Evolutionary conservation across 2,888 invertebrate species (phyloP).

Genomic region (Ichneumon xanthorius): DNA sequence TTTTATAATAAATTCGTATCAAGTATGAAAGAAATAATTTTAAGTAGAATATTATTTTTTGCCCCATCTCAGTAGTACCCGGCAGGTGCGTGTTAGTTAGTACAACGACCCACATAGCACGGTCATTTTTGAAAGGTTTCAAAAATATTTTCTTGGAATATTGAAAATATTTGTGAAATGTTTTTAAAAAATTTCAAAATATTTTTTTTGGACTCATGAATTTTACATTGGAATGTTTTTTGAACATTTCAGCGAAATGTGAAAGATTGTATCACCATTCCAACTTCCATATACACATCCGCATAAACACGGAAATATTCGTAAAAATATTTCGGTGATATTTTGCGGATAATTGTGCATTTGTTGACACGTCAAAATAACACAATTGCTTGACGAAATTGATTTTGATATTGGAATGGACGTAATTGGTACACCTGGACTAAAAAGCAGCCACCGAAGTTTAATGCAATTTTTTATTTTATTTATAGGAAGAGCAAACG

Average conservation of each 20-base stretch:
- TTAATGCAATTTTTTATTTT: conserved; percentile 13
- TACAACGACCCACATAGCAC: not conserved
- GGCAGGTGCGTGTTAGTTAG: not conserved
- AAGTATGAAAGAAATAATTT: not conserved
- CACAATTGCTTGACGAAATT: too few species aligned
- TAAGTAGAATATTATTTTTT: not conserved
- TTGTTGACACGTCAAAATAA: not conserved
- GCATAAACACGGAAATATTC: too few species aligned
- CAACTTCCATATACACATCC: too few species aligned
- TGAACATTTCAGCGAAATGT: too few species aligned
- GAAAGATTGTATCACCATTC: too few species aligned
- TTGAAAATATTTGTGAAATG: too few species aligned
- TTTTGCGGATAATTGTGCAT: not conserved
- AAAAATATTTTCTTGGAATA: too few species aligned
- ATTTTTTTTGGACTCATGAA: too few species aligned
- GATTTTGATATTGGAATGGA: not conserved
- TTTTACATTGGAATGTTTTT: too few species aligned
- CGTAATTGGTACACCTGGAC: not conserved
- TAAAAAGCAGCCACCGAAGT: not conserved
- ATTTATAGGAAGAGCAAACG: conserved; percentile 94
- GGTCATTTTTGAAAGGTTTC: too few species aligned
- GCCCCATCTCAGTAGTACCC: not conserved
- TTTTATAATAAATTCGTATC: not conserved
- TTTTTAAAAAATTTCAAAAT: too few species aligned
- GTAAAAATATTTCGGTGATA: too few species aligned